Evolutionary conservation across 2,797 vertebrate genomes (phyloP).

Genomic region (Champsocephalus gunnari): DNA sequence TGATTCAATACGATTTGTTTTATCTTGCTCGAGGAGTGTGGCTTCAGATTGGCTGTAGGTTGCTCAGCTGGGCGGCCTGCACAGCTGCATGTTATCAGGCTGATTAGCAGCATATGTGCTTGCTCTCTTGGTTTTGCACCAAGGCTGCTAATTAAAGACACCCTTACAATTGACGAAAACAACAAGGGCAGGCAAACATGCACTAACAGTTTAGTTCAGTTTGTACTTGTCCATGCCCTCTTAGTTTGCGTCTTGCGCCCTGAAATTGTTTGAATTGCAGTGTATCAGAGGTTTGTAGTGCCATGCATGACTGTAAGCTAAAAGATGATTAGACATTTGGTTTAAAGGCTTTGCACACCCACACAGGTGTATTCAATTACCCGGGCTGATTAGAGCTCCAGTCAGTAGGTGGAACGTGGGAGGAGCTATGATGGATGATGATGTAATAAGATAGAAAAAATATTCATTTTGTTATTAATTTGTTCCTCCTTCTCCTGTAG

Average conservation of each 20-base stretch:
- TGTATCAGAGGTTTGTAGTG: neutral
- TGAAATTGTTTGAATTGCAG: constrained; percentile 11
- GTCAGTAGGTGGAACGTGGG: constrained; percentile 15
- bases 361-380: constrained; percentile 15
- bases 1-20: neutral
- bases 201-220: neutral
- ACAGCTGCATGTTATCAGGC: constrained; percentile 39
- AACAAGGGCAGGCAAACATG: constrained; percentile 1
- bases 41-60: constrained; percentile 2
- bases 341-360: neutral
- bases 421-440: constrained; percentile 7
- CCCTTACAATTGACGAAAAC: constrained; percentile 1
- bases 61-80: constrained; percentile 12
- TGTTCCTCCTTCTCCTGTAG: neutral
- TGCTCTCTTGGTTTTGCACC: neutral
- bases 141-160: constrained; percentile 8
- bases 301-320: neutral
- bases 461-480: neutral
- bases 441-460: constrained; percentile 18
- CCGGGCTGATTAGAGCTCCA: constrained; percentile 9
- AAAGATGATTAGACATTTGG: neutral
- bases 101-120: constrained; percentile 38
- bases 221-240: neutral
- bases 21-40: constrained; percentile 22
- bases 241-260: neutral